Percentiles rank a stretch among this genome's conserved stretches.
These are phyloP conservation scores for Heterocephalus glaber DNA, from an alignment of 2,113 vertebrate species.

Conservation along the genomic window DNA sequence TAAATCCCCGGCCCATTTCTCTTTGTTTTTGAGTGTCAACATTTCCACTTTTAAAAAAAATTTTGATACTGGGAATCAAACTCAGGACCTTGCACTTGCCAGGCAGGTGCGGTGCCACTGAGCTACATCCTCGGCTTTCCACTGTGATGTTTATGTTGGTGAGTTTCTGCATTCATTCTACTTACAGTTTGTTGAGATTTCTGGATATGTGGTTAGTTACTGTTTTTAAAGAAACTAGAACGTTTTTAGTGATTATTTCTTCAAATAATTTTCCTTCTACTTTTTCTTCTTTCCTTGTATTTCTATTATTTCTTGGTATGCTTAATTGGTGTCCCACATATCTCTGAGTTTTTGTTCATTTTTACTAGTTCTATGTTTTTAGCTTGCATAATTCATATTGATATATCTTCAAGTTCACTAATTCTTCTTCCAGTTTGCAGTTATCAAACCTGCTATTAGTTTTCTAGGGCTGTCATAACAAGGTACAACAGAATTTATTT, in stretches of 20 bases:
- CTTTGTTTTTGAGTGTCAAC: background rate
- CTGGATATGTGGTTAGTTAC: background rate
- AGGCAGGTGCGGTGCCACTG: too few relatives aligned
- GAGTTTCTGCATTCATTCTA: background rate
- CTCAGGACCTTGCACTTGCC: too few relatives aligned
- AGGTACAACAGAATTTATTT: background rate
- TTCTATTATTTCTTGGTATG: background rate
- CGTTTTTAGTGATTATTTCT: background rate
- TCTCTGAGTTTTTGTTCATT: background rate
- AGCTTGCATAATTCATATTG: background rate
- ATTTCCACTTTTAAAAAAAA: background rate
- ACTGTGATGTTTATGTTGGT: background rate
- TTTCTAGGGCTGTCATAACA: background rate
- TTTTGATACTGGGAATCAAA: too few relatives aligned
- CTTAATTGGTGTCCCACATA: background rate
- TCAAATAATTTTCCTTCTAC: background rate
- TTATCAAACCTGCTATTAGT: background rate
- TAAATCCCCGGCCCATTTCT: too few relatives aligned
- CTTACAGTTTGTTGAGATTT: background rate
- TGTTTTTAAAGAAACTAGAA: background rate
- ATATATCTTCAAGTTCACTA: background rate
- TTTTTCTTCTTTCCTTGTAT: background rate
- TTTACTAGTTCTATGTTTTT: background rate
- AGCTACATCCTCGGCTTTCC: background rate
- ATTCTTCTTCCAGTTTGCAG: background rate